A percentile compares a stretch with the other conserved stretches of the same genome.
Conservation (phyloP, 2,888 invertebrate species). For the Caenorhabditis sp. region DNA sequence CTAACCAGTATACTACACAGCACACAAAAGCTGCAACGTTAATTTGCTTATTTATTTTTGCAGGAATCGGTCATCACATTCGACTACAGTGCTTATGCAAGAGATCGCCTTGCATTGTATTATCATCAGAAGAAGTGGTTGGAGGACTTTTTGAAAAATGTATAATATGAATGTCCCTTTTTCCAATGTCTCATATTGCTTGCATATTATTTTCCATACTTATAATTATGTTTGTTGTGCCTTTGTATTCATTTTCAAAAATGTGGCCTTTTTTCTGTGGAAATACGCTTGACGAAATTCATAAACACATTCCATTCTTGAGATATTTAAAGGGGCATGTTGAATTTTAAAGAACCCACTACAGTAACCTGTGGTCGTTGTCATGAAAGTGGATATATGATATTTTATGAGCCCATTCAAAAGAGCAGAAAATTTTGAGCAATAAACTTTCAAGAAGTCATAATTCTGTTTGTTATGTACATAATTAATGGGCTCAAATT, state of each 20-base stretch:
- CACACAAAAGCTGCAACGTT: too few relatives aligned
- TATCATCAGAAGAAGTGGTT: constrained; percentile 49
- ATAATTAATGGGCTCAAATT: too few relatives aligned
- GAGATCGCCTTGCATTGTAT: constrained; percentile 57
- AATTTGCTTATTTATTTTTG: constrained; percentile 8
- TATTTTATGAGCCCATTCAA: too few relatives aligned
- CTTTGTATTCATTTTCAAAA: neutral
- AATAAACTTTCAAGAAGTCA: too few relatives aligned
- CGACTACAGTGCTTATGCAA: constrained; percentile 50
- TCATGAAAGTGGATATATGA: too few relatives aligned
- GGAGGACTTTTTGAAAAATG: constrained; percentile 28
- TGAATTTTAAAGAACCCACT: too few relatives aligned
- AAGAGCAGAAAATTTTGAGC: too few relatives aligned
- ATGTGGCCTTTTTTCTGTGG: neutral
- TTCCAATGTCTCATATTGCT: neutral
- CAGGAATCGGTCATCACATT: constrained; percentile 45
- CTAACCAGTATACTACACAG: too few relatives aligned
- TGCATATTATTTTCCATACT: neutral
- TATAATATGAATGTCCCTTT: neutral
- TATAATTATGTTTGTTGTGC: constrained; percentile 10
- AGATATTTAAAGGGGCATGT: too few relatives aligned
- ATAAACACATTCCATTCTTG: constrained; percentile 1
- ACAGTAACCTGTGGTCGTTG: too few relatives aligned
- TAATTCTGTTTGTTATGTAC: too few relatives aligned
- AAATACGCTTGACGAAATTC: neutral